Evolutionary conservation across 2,113 vertebrate genomes (phyloP).

Genomic region (Paradoxurus hermaphroditus): DNA sequence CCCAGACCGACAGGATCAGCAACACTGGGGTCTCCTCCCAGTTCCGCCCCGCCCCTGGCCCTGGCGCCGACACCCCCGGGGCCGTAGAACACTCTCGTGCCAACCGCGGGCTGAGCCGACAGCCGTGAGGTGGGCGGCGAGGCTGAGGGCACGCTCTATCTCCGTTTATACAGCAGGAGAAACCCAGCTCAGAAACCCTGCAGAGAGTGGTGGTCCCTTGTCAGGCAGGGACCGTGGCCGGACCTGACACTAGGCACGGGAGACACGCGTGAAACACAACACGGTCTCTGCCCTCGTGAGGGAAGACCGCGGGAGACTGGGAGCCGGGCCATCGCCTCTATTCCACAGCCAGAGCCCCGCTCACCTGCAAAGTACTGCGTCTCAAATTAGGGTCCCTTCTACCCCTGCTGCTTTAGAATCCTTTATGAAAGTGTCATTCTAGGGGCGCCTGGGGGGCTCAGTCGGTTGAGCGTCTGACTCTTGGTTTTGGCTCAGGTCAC

Average conservation of each 20-base stretch:
- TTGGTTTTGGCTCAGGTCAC: background rate
- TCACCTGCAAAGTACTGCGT: accelerated
- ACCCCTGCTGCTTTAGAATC: background rate
- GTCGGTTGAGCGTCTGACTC: background rate
- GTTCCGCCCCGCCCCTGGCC: no score
- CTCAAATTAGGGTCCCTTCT: accelerated
- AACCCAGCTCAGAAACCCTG: background rate
- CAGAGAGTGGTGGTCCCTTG: accelerated
- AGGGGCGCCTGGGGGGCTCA: background rate
- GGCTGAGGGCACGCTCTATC: background rate
- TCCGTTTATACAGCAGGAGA: background rate
- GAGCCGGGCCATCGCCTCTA: accelerated
- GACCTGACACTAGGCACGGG: accelerated
- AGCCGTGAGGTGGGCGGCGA: accelerated
- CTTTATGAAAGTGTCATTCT: background rate
- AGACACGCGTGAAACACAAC: no score
- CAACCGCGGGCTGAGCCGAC: accelerated
- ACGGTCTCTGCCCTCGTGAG: accelerated
- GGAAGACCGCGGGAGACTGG: accelerated
- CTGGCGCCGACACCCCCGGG: accelerated
- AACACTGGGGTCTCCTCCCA: background rate
- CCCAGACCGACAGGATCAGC: background rate
- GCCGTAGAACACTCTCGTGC: accelerated
- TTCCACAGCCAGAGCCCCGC: background rate
- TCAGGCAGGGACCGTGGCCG: accelerated